Percentiles rank a stretch among this genome's conserved stretches.
Conservation (phyloP, 1,140 invertebrate genomes). For the Drosophila melanogaster region DNA sequence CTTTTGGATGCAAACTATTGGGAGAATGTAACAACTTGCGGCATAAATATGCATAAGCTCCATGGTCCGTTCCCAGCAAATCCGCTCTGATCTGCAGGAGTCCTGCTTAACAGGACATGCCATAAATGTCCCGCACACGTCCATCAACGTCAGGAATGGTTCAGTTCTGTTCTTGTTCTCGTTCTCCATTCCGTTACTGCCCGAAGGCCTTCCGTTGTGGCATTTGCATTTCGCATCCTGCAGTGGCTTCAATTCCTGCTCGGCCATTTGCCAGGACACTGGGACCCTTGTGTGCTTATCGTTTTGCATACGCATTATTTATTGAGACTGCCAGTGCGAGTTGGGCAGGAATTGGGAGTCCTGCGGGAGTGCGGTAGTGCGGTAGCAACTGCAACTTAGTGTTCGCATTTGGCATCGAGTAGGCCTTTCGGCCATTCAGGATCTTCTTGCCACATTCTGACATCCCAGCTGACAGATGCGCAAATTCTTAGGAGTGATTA, state of each 20-base stretch:
- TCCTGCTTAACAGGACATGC: conserved; percentile 54
- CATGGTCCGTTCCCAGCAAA: conserved; percentile 2
- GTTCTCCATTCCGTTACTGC: background rate
- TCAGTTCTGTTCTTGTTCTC: background rate
- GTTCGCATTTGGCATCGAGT: conserved; percentile 58
- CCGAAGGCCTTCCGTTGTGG: conserved; percentile 9
- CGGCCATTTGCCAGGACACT: conserved; percentile 54
- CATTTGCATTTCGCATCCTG: conserved; percentile 67
- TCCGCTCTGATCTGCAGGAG: conserved; percentile 27
- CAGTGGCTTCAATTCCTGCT: conserved; percentile 29
- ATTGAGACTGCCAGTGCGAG: conserved; percentile 44
- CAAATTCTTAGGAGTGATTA: conserved; percentile 60
- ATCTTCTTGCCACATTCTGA: conserved; percentile 16
- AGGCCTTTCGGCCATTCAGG: conserved; percentile 30
- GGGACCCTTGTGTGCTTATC: conserved; percentile 66
- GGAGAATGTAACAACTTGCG: conserved; percentile 61
- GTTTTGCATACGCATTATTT: conserved; percentile 79
- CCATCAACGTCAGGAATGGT: conserved; percentile 59
- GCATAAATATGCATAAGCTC: conserved; percentile 75
- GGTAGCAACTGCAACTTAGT: conserved; percentile 31
- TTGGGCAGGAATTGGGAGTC: conserved; percentile 3
- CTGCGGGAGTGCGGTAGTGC: conserved; percentile 5
- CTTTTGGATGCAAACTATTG: conserved; percentile 48
- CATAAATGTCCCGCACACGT: conserved; percentile 64
- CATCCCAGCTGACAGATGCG: conserved; percentile 51